Evolutionary conservation across 2,797 vertebrate species (phyloP).

Genomic region (Smutsia temminckii): DNA sequence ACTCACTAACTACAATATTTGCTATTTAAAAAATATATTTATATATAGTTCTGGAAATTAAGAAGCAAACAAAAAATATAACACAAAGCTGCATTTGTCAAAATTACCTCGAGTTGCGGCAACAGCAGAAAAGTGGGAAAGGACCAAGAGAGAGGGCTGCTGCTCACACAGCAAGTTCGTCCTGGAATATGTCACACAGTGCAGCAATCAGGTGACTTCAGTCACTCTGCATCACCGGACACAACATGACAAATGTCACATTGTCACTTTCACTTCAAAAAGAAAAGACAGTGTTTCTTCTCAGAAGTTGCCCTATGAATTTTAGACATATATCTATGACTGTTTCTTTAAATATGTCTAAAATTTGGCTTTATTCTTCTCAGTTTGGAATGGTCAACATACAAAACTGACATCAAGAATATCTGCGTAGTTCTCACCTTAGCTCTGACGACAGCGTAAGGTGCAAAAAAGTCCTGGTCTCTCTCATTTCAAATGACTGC

Average conservation of each 20-base stretch:
- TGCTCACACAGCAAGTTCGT: slow-evolving; percentile 73
- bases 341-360: slow-evolving; percentile 53
- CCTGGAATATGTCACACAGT: slow-evolving; percentile 74
- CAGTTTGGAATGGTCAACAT: slow-evolving; percentile 59
- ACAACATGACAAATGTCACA: slow-evolving; percentile 78
- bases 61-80: slow-evolving; percentile 77
- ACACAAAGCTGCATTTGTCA: slow-evolving; percentile 79
- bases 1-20: slow-evolving; percentile 70
- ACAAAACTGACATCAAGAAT: slow-evolving; percentile 61
- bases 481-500: slow-evolving; percentile 74
- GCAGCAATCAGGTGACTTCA: slow-evolving; percentile 67
- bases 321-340: slow-evolving; percentile 58
- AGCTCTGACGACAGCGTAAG: slow-evolving; percentile 79
- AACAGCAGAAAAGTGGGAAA: slow-evolving; percentile 66
- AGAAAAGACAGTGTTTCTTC: slow-evolving; percentile 78
- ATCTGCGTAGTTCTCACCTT: slow-evolving; percentile 73
- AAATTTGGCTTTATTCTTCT: slow-evolving; percentile 64
- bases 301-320: slow-evolving; percentile 73
- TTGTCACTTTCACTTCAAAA: slow-evolving; percentile 50
- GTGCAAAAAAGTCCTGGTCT: slow-evolving; percentile 59
- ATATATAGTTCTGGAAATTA: slow-evolving; percentile 82
- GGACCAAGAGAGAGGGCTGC: slow-evolving; percentile 66
- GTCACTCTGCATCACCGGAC: slow-evolving; percentile 72
- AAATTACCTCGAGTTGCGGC: slow-evolving; percentile 68
- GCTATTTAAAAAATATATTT: slow-evolving; percentile 80